These are phyloP conservation scores for Patiria miniata DNA, from an alignment of 35 echinoderm and acorn worm genomes.

Conservation along the genomic window DNA sequence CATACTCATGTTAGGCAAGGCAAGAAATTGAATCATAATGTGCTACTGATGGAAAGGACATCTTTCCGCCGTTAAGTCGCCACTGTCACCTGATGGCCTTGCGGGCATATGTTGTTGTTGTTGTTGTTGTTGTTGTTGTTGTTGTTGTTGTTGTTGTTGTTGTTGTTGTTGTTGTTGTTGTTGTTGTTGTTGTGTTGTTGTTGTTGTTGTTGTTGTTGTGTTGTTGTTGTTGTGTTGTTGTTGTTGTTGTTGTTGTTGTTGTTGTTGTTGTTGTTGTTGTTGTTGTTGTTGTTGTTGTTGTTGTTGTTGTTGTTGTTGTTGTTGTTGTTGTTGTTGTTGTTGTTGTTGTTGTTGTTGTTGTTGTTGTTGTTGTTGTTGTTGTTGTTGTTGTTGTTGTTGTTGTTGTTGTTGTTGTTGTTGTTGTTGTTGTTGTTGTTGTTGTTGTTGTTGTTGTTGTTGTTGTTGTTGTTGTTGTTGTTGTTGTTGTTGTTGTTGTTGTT, in stretches of 20 bases:
- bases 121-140: neutral
- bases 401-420: slow-evolving; percentile 34
- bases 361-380: slow-evolving; percentile 38
- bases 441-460: slow-evolving; percentile 22
- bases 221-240: too few relatives aligned
- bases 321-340: slow-evolving; percentile 3
- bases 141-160: neutral
- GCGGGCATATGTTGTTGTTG: too few relatives aligned
- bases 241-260: slow-evolving; percentile 14
- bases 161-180: neutral
- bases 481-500: neutral
- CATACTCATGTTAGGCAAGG: too few relatives aligned
- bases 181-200: too few relatives aligned
- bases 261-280: slow-evolving; percentile 24
- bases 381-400: slow-evolving; percentile 37
- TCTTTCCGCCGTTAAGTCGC: too few relatives aligned
- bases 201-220: too few relatives aligned
- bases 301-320: slow-evolving; percentile 23
- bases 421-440: slow-evolving; percentile 21
- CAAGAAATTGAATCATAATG: too few relatives aligned
- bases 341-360: neutral
- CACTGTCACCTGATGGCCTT: too few relatives aligned
- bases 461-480: slow-evolving; percentile 3
- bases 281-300: slow-evolving; percentile 22
- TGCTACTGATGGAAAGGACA: too few relatives aligned